These are phyloP conservation scores for Homarus gammarus DNA, from an alignment of 2,888 invertebrate genomes.

Conservation along the genomic window DNA sequence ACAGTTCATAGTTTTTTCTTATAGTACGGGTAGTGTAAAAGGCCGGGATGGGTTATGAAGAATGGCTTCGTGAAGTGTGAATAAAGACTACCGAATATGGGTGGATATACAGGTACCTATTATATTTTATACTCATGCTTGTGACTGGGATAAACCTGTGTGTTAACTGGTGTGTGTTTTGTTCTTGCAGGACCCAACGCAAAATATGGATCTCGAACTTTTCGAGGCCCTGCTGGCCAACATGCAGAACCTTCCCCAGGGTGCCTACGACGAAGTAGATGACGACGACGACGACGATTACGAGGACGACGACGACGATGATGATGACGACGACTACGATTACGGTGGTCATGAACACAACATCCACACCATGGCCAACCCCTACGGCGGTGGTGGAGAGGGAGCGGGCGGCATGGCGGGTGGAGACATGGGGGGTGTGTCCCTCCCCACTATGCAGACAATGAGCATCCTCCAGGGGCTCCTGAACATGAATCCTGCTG, in stretches of 20 bases:
- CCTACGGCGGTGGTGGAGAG: slow-evolving; percentile 60
- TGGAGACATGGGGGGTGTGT: slow-evolving; percentile 64
- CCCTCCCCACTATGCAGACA: slow-evolving; percentile 70
- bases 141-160: no score
- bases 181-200: slow-evolving; percentile 64
- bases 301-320: slow-evolving; percentile 67
- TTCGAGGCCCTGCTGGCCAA: slow-evolving; percentile 75
- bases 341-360: slow-evolving; percentile 59
- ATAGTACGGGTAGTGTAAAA: no score
- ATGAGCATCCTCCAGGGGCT: slow-evolving; percentile 75
- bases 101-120: no score
- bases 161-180: neutral
- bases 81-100: no score
- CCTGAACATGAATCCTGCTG: slow-evolving; percentile 65
- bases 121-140: no score
- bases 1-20: no score
- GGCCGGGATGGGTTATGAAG: no score
- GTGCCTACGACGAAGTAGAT: slow-evolving; percentile 56
- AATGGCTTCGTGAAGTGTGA: no score
- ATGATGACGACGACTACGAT: slow-evolving; percentile 67
- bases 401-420: slow-evolving; percentile 62
- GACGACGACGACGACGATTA: slow-evolving; percentile 66
- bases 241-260: slow-evolving; percentile 69
- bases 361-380: slow-evolving; percentile 71
- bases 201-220: slow-evolving; percentile 68